Conservation (phyloP, 1,140 invertebrate genomes). For the Acromyrmex heyeri region DNA sequence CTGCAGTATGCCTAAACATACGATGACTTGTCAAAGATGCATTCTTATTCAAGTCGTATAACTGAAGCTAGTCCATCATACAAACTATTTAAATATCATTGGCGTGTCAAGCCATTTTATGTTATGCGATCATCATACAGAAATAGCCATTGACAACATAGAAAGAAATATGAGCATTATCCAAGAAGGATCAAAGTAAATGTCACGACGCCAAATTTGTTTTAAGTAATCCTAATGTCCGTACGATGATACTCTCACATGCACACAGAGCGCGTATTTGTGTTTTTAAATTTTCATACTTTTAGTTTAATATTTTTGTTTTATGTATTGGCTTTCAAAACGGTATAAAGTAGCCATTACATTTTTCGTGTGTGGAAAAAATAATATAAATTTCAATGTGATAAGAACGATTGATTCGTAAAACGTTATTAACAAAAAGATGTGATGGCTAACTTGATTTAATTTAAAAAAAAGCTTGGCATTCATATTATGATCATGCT, state of each 20-base stretch:
- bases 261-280: constrained; percentile 58
- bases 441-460: constrained; percentile 15
- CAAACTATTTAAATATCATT: constrained; percentile 79
- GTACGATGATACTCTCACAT: constrained; percentile 62
- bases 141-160: constrained; percentile 72
- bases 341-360: constrained; percentile 58
- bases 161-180: constrained; percentile 62
- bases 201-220: constrained; percentile 69
- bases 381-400: constrained; percentile 43
- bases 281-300: constrained; percentile 67
- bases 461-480: constrained; percentile 35
- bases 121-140: constrained; percentile 74
- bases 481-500: constrained; percentile 26
- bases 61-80: constrained; percentile 81
- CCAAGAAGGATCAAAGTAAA: constrained; percentile 65
- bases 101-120: constrained; percentile 75
- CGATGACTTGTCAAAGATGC: constrained; percentile 71
- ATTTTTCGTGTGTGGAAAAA: constrained; percentile 40
- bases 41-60: constrained; percentile 76
- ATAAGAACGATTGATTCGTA: constrained; percentile 60
- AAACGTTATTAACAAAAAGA: constrained; percentile 13
- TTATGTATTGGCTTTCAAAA: constrained; percentile 76
- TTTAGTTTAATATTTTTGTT: constrained; percentile 68
- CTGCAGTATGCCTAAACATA: constrained; percentile 76
- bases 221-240: constrained; percentile 50